These are phyloP conservation scores for Andricus grossulariae DNA, from an alignment of 1,140 invertebrate genomes.

Conservation along the genomic window DNA sequence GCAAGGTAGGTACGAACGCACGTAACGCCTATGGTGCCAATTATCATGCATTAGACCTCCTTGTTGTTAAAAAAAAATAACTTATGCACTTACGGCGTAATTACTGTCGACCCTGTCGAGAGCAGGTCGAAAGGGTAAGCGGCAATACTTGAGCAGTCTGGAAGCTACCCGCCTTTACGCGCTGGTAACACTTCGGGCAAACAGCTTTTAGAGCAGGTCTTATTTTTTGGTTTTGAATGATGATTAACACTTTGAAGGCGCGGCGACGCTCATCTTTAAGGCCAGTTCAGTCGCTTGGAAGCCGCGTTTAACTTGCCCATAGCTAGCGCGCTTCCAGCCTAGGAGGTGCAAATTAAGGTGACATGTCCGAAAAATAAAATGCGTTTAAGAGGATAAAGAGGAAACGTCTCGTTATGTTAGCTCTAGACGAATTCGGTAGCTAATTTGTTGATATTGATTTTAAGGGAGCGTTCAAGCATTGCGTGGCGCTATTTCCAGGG, in stretches of 20 bases:
- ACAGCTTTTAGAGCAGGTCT: constrained; percentile 67
- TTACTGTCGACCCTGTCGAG: constrained; percentile 37
- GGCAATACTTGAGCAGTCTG: constrained; percentile 43
- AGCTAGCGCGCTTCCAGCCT: too few relatives aligned
- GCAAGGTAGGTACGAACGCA: constrained; percentile 37
- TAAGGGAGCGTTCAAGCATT: too few relatives aligned
- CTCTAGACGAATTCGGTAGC: too few relatives aligned
- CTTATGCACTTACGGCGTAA: constrained; percentile 42
- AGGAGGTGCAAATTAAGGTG: too few relatives aligned
- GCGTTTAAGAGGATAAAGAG: too few relatives aligned
- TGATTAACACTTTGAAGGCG: constrained; percentile 67
- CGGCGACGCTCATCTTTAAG: constrained; percentile 36
- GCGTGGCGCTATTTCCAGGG: too few relatives aligned
- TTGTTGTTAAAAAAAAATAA: constrained; percentile 44
- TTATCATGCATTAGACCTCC: constrained; percentile 64
- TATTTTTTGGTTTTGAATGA: constrained; percentile 71
- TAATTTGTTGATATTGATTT: too few relatives aligned
- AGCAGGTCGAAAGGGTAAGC: constrained; percentile 34
- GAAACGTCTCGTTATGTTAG: too few relatives aligned
- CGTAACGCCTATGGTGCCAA: constrained; percentile 61
- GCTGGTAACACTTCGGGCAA: constrained; percentile 66
- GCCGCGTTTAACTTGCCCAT: too few relatives aligned
- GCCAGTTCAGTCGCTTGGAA: too few relatives aligned
- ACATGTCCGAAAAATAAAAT: too few relatives aligned
- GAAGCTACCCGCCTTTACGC: constrained; percentile 52